These are phyloP conservation scores for Corapipo altera DNA, from an alignment of 2,113 vertebrate species.

Conservation along the genomic window DNA sequence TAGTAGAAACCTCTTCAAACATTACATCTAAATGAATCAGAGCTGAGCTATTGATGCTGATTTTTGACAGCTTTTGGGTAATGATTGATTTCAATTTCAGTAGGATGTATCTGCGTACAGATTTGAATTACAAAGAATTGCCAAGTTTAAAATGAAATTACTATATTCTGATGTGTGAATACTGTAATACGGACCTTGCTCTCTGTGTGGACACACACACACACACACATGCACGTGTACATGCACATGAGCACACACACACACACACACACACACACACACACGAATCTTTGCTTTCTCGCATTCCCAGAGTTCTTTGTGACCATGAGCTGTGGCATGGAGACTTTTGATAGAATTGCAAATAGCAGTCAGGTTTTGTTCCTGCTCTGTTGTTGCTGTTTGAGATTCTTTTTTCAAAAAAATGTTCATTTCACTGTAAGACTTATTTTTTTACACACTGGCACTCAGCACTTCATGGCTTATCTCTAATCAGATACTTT, in stretches of 20 bases:
- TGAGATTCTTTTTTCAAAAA: neutral
- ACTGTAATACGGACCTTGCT: neutral
- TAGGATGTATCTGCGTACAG: neutral
- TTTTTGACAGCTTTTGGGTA: neutral
- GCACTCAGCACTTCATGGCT: neutral
- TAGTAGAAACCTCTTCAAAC: neutral
- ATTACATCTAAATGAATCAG: neutral
- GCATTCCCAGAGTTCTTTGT: neutral
- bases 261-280: too few species aligned
- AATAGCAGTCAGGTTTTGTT: neutral
- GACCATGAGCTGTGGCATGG: neutral
- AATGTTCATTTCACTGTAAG: neutral
- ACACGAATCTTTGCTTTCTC: neutral
- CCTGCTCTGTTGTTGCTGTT: neutral
- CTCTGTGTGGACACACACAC: neutral
- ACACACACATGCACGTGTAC: neutral
- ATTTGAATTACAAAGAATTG: neutral
- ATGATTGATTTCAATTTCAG: neutral
- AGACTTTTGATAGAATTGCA: neutral
- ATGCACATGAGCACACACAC: too few species aligned
- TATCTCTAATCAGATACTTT: neutral
- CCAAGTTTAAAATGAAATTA: neutral
- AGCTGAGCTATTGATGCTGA: neutral
- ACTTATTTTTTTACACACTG: neutral
- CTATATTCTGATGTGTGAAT: neutral